Evolutionary conservation across 2,888 invertebrate genomes (phyloP).

Genomic region (Sussaba pulchella): DNA sequence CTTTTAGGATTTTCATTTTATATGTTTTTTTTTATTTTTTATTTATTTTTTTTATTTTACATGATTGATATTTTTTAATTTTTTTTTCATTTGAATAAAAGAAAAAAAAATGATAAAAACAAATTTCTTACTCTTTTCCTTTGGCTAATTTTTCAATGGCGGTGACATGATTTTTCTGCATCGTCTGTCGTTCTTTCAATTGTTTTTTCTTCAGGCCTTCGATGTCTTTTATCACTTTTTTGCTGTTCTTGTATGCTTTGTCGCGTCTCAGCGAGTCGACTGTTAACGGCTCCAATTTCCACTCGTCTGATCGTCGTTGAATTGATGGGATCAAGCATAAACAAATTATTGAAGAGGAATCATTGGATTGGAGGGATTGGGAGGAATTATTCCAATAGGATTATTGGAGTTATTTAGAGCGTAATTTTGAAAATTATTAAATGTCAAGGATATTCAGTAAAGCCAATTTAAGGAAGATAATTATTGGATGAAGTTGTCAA

Average conservation of each 20-base stretch:
- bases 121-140: slow-evolving; percentile 85
- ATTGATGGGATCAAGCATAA: slow-evolving; percentile 8
- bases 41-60: too few species aligned
- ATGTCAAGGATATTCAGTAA: too few species aligned
- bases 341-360: too few species aligned
- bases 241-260: slow-evolving; percentile 86
- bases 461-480: too few species aligned
- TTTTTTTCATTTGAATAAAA: slow-evolving; percentile 16
- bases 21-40: too few species aligned
- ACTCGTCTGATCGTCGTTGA: slow-evolving; percentile 74
- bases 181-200: slow-evolving; percentile 86
- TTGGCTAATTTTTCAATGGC: slow-evolving; percentile 87
- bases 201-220: slow-evolving; percentile 87
- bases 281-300: slow-evolving; percentile 84
- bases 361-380: too few species aligned
- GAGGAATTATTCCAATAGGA: too few species aligned
- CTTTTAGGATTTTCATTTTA: neutral
- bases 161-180: slow-evolving; percentile 87
- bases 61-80: too few species aligned
- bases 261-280: slow-evolving; percentile 85
- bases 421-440: too few species aligned
- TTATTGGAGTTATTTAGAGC: too few species aligned
- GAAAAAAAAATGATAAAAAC: neutral
- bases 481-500: slow-evolving; percentile 63
- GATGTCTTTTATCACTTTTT: slow-evolving; percentile 88